Evolutionary conservation across 2,888 invertebrate genomes (phyloP).

Genomic region (Drosophila maculinotata): DNA sequence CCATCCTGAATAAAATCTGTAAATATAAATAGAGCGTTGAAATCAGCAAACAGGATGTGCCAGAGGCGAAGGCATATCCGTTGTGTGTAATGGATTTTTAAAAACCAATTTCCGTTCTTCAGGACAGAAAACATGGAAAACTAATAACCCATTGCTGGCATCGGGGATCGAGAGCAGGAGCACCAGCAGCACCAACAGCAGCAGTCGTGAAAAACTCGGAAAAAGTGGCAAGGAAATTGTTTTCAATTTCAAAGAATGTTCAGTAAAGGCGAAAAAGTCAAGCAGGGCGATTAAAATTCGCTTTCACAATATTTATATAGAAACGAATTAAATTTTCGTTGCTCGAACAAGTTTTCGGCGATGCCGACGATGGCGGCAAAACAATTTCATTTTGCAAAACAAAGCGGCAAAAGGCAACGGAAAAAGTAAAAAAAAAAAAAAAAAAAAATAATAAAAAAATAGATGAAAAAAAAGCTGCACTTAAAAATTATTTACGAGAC

Average conservation of each 20-base stretch:
- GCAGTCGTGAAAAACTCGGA: conserved; percentile 24
- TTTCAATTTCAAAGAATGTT: conserved; percentile 74
- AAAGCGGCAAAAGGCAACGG: conserved; percentile 50
- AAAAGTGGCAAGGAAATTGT: conserved; percentile 75
- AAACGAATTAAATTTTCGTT: conserved; percentile 75
- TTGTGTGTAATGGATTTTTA: conserved; percentile 73
- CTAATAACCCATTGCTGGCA: conserved; percentile 73
- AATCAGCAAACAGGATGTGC: conserved; percentile 33
- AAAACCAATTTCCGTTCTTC: conserved; percentile 74
- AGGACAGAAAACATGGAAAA: conserved; percentile 64
- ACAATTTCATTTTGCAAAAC: conserved; percentile 77
- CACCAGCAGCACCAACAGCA: conserved; percentile 2
- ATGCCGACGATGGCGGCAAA: conserved; percentile 50
- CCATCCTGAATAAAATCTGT: conserved; percentile 1
- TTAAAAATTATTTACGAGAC: conserved; percentile 76
- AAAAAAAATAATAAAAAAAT: conserved; percentile 32
- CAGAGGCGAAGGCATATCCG: conserved; percentile 42
- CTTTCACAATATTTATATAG: conserved; percentile 78
- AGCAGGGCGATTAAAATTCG: conserved; percentile 72
- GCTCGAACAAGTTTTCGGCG: conserved; percentile 62
- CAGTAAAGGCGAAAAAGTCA: conserved; percentile 50
- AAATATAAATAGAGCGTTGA: conserved; percentile 2
- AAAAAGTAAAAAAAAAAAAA: conserved; percentile 26
- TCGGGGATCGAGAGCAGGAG: conserved; percentile 30
- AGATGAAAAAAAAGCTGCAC: conserved; percentile 68